Percentiles rank a stretch among this genome's conserved stretches.
These are phyloP conservation scores for human (Homo sapiens) DNA, from an alignment of 2,113 vertebrate genomes.

Conservation along the genomic window DNA sequence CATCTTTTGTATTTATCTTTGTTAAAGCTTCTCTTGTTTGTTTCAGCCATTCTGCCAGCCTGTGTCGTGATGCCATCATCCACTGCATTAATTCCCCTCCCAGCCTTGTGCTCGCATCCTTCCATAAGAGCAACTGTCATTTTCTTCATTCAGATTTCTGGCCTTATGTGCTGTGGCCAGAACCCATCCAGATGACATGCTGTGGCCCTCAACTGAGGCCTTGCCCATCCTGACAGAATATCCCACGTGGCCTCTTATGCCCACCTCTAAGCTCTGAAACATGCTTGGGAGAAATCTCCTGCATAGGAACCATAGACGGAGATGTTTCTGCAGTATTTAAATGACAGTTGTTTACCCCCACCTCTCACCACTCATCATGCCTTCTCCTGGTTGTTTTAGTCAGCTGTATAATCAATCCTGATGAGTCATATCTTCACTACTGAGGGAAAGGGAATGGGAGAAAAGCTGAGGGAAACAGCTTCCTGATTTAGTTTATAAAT, in stretches of 20 bases:
- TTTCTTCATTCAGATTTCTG: neutral
- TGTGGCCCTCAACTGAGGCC: neutral
- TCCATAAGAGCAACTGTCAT: neutral
- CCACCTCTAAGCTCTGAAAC: neutral
- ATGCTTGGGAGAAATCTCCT: neutral
- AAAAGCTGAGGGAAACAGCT: constrained; percentile 23
- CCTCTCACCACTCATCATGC: constrained; percentile 7
- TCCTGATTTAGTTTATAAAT: constrained; percentile 47
- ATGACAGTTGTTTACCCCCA: neutral
- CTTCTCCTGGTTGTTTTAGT: neutral
- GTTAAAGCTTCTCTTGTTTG: neutral
- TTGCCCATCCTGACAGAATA: neutral
- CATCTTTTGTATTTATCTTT: neutral
- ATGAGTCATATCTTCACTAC: constrained; percentile 56
- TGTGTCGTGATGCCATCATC: neutral
- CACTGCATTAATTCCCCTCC: fast-evolving
- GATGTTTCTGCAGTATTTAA: neutral
- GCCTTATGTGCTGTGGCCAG: neutral
- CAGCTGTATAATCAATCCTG: constrained; percentile 53
- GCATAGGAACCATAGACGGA: neutral
- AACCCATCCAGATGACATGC: neutral
- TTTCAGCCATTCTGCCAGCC: neutral
- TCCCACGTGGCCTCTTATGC: neutral
- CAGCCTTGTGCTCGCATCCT: neutral
- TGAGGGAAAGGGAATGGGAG: constrained; percentile 31